Percentiles rank a stretch among this genome's conserved stretches.
These are phyloP conservation scores for Eubucco bourcierii DNA, from an alignment of 2,113 vertebrate species.

Conservation along the genomic window DNA sequence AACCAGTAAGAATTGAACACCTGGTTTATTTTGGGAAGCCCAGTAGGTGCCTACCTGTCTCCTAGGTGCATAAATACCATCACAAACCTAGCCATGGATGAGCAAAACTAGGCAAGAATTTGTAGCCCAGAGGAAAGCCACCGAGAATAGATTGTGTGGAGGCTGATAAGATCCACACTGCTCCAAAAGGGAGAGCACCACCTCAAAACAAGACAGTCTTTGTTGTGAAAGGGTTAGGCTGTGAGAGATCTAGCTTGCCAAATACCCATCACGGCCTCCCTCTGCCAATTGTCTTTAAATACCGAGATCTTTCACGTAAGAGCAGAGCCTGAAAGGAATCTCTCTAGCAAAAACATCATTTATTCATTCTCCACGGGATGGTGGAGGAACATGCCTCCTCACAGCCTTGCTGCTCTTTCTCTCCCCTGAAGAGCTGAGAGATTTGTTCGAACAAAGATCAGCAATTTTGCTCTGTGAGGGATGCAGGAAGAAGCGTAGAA, in stretches of 20 bases:
- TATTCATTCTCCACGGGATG: neutral
- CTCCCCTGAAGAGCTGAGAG: constrained; percentile 19
- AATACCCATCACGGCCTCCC: neutral
- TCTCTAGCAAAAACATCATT: constrained; percentile 18
- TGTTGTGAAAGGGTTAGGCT: constrained; percentile 41
- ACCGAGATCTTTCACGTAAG: constrained; percentile 7
- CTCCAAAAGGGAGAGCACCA: constrained; percentile 24
- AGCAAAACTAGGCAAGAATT: constrained; percentile 42
- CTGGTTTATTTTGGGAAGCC: constrained; percentile 1
- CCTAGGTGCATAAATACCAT: neutral
- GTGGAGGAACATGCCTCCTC: neutral
- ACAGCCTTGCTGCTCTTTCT: neutral
- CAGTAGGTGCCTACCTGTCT: constrained; percentile 35
- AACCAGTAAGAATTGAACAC: neutral
- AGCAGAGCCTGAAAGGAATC: constrained; percentile 23
- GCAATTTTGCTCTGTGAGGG: constrained; percentile 14
- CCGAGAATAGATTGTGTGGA: neutral
- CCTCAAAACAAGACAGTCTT: constrained; percentile 56
- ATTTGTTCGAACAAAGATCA: constrained; percentile 31
- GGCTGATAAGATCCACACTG: constrained; percentile 50
- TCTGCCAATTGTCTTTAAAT: constrained; percentile 38
- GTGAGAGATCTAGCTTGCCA: constrained; percentile 33
- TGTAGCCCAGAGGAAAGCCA: constrained; percentile 54
- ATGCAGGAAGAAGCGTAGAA: constrained; percentile 37
- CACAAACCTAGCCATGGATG: neutral